Conservation (phyloP, 2,797 vertebrate species). For the Acipenser ruthenus region DNA sequence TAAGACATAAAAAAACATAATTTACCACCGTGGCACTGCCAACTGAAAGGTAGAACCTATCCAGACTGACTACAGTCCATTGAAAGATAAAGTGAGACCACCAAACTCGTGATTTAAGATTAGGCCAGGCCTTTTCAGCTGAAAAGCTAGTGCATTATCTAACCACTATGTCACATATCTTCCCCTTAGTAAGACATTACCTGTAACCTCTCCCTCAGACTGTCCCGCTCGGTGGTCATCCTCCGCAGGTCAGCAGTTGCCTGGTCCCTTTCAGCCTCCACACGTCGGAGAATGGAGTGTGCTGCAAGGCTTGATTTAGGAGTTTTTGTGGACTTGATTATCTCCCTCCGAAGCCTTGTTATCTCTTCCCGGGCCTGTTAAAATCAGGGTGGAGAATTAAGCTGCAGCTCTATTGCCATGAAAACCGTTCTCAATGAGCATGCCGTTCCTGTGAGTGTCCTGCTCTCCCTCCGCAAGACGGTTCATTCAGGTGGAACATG, state of each 20-base stretch:
- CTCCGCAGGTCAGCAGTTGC: constrained; percentile 52
- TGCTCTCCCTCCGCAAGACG: too few relatives aligned
- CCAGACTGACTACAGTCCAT: too few relatives aligned
- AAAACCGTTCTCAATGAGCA: neutral
- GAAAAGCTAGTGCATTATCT: too few relatives aligned
- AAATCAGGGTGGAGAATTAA: neutral
- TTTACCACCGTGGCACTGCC: too few relatives aligned
- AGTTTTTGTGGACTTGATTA: constrained; percentile 49
- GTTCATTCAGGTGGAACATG: too few relatives aligned
- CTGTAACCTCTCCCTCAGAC: constrained; percentile 64
- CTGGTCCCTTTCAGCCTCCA: constrained; percentile 58
- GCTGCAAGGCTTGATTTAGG: constrained; percentile 40
- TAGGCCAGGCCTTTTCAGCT: too few relatives aligned
- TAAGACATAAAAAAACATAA: too few relatives aligned
- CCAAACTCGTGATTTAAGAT: too few relatives aligned
- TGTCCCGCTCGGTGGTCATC: constrained; percentile 63
- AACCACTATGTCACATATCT: too few relatives aligned
- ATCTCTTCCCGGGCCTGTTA: constrained; percentile 63
- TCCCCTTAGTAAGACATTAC: constrained; percentile 26
- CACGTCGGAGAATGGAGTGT: constrained; percentile 51
- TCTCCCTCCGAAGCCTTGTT: constrained; percentile 49
- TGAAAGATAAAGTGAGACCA: too few relatives aligned
- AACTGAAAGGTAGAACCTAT: too few relatives aligned
- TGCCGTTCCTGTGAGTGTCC: neutral
- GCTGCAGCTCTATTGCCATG: neutral